Conservation (phyloP, 2,797 vertebrate genomes). For the Notamacropus eugenii region DNA sequence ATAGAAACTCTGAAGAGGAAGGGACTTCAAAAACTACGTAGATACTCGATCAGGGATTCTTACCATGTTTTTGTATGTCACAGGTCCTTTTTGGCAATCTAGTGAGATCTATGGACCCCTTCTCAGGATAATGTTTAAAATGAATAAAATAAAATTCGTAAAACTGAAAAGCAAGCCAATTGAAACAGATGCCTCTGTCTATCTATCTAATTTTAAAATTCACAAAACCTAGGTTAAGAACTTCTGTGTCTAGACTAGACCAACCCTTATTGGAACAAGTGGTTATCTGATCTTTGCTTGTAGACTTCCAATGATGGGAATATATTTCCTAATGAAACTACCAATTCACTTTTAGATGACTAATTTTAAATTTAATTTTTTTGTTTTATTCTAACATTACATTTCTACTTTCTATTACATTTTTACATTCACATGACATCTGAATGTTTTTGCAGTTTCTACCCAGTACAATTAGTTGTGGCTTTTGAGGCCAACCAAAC, state of each 20-base stretch:
- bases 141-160: not conserved
- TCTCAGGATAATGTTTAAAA: not conserved
- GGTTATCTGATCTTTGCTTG: not conserved
- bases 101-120: not conserved
- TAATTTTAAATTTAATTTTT: not conserved
- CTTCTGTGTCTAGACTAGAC: not conserved
- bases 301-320: not conserved
- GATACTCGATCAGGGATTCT: not conserved
- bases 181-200: not conserved
- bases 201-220: not conserved
- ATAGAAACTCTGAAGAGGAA: not conserved
- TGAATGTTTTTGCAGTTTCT: not conserved
- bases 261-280: not conserved
- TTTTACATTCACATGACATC: not conserved
- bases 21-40: not conserved
- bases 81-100: not conserved
- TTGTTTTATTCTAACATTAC: too few species aligned
- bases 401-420: too few species aligned
- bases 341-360: not conserved
- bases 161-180: not conserved
- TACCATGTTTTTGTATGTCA: not conserved
- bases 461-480: not conserved
- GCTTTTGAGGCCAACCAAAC: not conserved
- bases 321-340: not conserved
- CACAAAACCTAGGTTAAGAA: not conserved